Evolutionary conservation across 2,888 invertebrate species (phyloP).

Genomic region (Encarsia formosa): DNA sequence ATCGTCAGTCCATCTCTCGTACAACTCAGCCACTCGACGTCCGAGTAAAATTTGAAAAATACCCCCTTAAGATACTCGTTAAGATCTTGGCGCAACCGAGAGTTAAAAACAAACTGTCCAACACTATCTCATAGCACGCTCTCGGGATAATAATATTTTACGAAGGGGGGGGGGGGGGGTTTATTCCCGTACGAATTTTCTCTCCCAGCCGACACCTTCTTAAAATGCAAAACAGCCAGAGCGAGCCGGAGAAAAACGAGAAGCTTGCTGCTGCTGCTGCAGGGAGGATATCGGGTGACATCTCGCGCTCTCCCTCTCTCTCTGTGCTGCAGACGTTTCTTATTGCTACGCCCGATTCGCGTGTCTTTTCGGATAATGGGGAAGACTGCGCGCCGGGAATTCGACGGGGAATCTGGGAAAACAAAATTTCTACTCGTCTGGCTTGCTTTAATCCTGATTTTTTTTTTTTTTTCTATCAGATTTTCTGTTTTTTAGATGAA

Average conservation of each 20-base stretch:
- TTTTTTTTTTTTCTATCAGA: neutral
- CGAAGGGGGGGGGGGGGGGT: conserved; percentile 37
- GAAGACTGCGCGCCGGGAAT: conserved; percentile 30
- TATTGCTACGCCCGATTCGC: conserved; percentile 38
- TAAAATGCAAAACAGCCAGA: conserved; percentile 49
- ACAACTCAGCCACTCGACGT: too few relatives aligned
- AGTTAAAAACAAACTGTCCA: too few relatives aligned
- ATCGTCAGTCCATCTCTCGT: too few relatives aligned
- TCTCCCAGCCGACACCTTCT: conserved; percentile 48
- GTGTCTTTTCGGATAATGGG: too few relatives aligned
- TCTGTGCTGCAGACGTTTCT: conserved; percentile 19
- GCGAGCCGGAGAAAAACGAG: conserved; percentile 9
- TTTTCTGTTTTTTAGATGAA: conserved; percentile 16
- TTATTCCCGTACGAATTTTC: too few relatives aligned
- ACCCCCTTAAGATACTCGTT: conserved; percentile 24
- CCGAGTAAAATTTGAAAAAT: neutral
- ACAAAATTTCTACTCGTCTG: too few relatives aligned
- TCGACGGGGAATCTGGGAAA: conserved; percentile 31
- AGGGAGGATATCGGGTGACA: too few relatives aligned
- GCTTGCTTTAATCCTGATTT: conserved; percentile 10
- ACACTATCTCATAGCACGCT: conserved; percentile 23
- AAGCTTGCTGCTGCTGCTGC: conserved; percentile 1
- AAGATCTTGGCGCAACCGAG: conserved; percentile 13
- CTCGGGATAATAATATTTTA: conserved; percentile 34
- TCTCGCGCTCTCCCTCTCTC: neutral